Percentiles rank a stretch among this genome's conserved stretches.
phyloP scores from a whole-genome alignment of 1,140 invertebrate species.

The Ditylenchus dipsaci region DNA sequence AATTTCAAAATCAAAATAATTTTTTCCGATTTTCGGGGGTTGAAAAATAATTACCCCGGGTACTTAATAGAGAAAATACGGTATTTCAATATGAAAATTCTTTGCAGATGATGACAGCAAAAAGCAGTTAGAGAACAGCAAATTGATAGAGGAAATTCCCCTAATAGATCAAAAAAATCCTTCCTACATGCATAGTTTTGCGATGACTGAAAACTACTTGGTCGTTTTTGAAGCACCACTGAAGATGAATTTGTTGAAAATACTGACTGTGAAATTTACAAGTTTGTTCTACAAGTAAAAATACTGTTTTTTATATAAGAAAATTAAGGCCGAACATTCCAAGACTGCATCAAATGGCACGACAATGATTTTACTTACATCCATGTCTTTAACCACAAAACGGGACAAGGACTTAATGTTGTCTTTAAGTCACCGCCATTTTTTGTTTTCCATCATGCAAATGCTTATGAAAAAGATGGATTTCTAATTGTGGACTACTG shows the following conservation, averaged over 20 bases:
- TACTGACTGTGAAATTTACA: not conserved
- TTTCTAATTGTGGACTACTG: constrained; percentile 8
- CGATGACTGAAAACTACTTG: constrained; percentile 6
- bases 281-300: too few species aligned
- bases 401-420: not conserved
- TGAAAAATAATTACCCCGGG: too few species aligned
- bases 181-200: constrained; percentile 1
- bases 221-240: constrained; percentile 8
- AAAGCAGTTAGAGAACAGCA: too few species aligned
- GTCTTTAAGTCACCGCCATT: not conserved
- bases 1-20: too few species aligned
- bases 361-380: not conserved
- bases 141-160: not conserved
- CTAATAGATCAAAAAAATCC: constrained; percentile 3
- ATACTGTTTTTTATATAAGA: not conserved
- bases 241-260: not conserved
- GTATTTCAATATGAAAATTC: too few species aligned
- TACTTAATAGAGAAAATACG: too few species aligned
- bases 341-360: constrained; percentile 1
- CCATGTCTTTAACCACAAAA: constrained; percentile 1
- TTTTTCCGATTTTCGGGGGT: too few species aligned
- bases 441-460: constrained; percentile 11
- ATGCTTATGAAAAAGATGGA: constrained; percentile 14
- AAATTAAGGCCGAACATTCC: not conserved
- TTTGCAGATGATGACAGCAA: too few species aligned